Conservation (phyloP, 2,797 vertebrate genomes). For the Hypotaenidia okinawae region DNA sequence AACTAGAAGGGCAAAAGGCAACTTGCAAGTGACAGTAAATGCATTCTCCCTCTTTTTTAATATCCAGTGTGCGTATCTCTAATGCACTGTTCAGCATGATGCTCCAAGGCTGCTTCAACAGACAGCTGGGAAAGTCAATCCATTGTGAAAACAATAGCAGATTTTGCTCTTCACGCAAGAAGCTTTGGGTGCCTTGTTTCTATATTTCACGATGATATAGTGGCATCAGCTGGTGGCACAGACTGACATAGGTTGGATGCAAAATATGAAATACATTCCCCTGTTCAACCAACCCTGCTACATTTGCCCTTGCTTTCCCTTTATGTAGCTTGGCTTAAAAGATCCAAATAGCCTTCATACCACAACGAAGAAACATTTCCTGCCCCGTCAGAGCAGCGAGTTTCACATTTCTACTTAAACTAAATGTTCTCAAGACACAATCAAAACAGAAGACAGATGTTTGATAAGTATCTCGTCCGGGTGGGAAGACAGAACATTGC, state of each 20-base stretch:
- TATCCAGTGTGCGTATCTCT: neutral
- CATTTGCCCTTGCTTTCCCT: neutral
- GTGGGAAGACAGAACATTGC: neutral
- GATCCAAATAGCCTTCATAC: neutral
- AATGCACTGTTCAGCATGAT: neutral
- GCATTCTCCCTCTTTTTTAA: neutral
- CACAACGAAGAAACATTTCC: neutral
- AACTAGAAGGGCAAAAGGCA: neutral
- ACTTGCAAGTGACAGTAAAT: slow-evolving; percentile 4
- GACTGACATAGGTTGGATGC: neutral
- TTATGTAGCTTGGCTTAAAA: neutral
- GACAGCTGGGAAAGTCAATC: neutral
- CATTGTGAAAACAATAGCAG: neutral
- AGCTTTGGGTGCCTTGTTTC: neutral
- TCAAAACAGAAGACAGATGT: neutral
- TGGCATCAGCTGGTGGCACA: neutral
- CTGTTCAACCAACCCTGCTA: neutral
- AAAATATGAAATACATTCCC: neutral
- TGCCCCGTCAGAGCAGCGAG: neutral
- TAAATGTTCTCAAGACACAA: neutral
- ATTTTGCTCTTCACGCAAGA: neutral
- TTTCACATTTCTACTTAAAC: neutral
- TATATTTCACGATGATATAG: neutral
- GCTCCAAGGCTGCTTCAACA: neutral
- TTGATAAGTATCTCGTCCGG: neutral